Conservation (phyloP, 2,113 vertebrate genomes). For the Apteryx owenii region DNA sequence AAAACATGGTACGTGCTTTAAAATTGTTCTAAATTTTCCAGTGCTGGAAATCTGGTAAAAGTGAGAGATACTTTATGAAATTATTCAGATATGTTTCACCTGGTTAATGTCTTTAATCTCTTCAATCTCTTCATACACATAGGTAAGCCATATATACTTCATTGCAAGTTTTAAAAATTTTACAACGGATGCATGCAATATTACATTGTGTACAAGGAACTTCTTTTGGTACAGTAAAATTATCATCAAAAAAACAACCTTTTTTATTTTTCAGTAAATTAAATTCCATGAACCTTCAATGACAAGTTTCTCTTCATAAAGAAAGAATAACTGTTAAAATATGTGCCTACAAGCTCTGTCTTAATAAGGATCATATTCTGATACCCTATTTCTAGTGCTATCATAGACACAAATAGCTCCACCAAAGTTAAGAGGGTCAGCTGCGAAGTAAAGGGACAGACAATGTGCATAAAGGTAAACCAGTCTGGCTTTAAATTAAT, state of each 20-base stretch:
- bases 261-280: slow-evolving; percentile 56
- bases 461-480: background rate
- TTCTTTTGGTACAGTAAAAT: slow-evolving; percentile 28
- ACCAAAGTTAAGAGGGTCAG: background rate
- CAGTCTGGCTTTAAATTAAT: background rate
- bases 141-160: background rate
- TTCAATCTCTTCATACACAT: background rate
- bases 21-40: background rate
- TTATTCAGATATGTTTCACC: background rate
- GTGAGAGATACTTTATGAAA: background rate
- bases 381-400: background rate
- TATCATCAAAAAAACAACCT: slow-evolving; percentile 28
- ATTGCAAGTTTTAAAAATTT: background rate
- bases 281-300: slow-evolving; percentile 1
- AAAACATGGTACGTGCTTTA: background rate
- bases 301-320: slow-evolving; percentile 16
- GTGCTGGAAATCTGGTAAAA: background rate
- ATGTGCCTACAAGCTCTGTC: background rate
- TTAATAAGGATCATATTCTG: background rate
- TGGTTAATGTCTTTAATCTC: background rate
- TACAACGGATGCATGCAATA: background rate
- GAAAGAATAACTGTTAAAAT: slow-evolving; percentile 48
- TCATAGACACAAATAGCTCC: background rate
- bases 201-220: slow-evolving; percentile 40
- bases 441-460: background rate